Conservation (phyloP, 2,797 vertebrate species). For the Phalanger gymnotis region DNA sequence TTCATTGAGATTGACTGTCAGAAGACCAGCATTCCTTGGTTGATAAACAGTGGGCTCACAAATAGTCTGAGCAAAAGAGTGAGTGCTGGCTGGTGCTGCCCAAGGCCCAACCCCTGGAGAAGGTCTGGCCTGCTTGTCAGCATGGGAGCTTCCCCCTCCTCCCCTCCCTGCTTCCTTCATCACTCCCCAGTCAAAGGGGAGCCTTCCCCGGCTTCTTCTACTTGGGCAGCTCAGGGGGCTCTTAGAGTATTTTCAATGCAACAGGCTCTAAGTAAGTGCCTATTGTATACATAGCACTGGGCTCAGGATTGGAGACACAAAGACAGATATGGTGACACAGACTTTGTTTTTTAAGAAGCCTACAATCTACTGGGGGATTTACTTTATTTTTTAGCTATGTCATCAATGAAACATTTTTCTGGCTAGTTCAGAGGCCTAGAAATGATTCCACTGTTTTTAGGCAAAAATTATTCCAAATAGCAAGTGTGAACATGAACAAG, state of each 20-base stretch:
- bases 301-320: no score
- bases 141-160: background rate
- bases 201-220: background rate
- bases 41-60: background rate
- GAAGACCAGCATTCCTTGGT: background rate
- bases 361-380: background rate
- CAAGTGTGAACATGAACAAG: background rate
- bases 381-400: background rate
- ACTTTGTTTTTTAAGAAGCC: background rate
- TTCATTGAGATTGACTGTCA: background rate
- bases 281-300: background rate
- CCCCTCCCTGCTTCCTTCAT: background rate
- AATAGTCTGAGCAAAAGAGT: background rate
- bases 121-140: background rate
- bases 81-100: no score
- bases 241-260: background rate
- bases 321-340: no score
- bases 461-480: background rate
- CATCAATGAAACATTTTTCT: background rate
- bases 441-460: background rate
- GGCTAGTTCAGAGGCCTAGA: background rate
- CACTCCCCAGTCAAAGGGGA: background rate
- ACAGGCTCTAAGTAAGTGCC: background rate
- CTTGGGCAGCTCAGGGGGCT: background rate
- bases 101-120: fast-evolving